A percentile compares a stretch with the other conserved stretches of the same genome.
Conservation (phyloP, 1,140 invertebrate genomes). For the Schmidtea mediterranea region DNA sequence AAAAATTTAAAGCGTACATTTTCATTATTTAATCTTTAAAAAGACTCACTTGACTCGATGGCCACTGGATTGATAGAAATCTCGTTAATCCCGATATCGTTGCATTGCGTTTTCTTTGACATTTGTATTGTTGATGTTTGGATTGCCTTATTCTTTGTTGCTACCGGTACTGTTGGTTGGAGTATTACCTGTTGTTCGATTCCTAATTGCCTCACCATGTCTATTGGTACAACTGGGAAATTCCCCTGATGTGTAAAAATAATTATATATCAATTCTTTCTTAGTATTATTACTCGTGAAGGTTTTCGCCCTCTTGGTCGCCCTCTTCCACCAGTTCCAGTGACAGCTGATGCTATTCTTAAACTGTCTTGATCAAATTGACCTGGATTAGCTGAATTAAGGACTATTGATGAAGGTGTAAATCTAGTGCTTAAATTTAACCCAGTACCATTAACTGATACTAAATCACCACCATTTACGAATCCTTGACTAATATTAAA, state of each 20-base stretch:
- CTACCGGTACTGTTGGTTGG: constrained; percentile 2
- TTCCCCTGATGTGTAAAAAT: background rate
- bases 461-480: too few relatives aligned
- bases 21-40: too few relatives aligned
- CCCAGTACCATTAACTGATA: too few relatives aligned
- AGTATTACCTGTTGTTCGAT: constrained; percentile 6
- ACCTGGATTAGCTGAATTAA: too few relatives aligned
- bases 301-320: background rate
- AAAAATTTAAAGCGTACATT: too few relatives aligned
- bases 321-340: background rate
- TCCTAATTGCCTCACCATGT: constrained; percentile 5
- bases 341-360: background rate
- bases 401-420: too few relatives aligned
- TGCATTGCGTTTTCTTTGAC: background rate
- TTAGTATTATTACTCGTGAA: background rate
- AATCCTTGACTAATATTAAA: too few relatives aligned
- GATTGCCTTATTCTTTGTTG: constrained; percentile 2
- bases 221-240: constrained; percentile 5
- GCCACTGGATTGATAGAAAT: too few relatives aligned
- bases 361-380: too few relatives aligned
- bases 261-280: background rate
- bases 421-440: too few relatives aligned
- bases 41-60: too few relatives aligned
- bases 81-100: background rate
- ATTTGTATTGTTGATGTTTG: background rate